Conservation (phyloP, 2,888 invertebrate species). For the Drosophila macrothrix region DNA sequence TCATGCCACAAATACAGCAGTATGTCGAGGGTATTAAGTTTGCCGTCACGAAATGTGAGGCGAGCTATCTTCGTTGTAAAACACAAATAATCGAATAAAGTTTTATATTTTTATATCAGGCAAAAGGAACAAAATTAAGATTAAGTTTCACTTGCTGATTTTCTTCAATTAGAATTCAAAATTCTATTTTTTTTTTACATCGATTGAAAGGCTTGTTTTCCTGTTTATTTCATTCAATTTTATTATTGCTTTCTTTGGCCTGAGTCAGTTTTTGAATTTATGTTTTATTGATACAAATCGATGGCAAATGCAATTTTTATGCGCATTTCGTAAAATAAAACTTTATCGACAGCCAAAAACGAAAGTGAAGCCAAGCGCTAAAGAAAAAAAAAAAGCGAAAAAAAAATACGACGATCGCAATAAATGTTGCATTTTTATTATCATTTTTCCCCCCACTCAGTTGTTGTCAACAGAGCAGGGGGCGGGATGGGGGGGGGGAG, state of each 20-base stretch:
- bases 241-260: conserved; percentile 61
- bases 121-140: not conserved
- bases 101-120: not conserved
- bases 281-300: conserved; percentile 68
- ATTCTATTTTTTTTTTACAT: too few relatives aligned
- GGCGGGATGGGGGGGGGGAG: not conserved
- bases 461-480: conserved; percentile 44
- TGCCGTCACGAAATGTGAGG: not conserved
- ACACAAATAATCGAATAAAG: not conserved
- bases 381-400: not conserved
- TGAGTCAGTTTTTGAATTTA: conserved; percentile 41
- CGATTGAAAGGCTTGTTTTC: not conserved
- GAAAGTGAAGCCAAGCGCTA: conserved; percentile 45
- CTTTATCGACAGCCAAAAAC: conserved; percentile 53
- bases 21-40: not conserved
- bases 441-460: conserved; percentile 48
- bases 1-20: conserved; percentile 3
- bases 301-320: conserved; percentile 68
- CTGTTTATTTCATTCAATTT: conserved; percentile 4
- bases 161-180: not conserved
- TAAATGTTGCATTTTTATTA: conserved; percentile 79
- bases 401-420: conserved; percentile 42
- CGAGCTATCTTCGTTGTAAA: not conserved
- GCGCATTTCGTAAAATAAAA: conserved; percentile 50
- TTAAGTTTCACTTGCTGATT: not conserved